Base-by-base conservation (phyloP, 2,113 vertebrate genomes). In the Plectropomus leopardus region DNA sequence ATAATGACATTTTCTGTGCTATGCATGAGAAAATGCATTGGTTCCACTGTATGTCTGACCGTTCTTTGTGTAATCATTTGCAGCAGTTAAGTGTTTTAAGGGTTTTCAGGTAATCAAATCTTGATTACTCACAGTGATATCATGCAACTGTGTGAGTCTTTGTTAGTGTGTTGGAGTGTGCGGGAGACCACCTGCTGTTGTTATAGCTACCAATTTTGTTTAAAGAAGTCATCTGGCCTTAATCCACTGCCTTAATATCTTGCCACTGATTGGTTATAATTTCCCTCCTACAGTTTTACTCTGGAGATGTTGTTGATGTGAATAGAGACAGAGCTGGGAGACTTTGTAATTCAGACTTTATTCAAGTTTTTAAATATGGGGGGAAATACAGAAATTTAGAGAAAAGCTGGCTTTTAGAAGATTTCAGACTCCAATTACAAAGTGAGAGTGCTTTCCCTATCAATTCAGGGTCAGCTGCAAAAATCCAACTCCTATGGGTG, bases 161-260 rank as follows among this genome's bases (percentile, higher is more conserved):
- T n/a, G 11, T 70, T 11, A 40, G 21, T 71, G 68, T 54, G 14
- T 53, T 8, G 66, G 45, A 69, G 63, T 58, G 68, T 51, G 59
- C 24, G 17, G 17, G 15, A 82, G 76, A 61, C 81, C 54, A 24
- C 88, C 87, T 72, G 74, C 76, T 85, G 83, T 54, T 85, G 70
- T 78, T 86, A 79, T 81, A 83, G 76, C 83, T 58, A 78, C 83
- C 69, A 79, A 86, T 90, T 90, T 89, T 85, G 77, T 86, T 86
- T 90, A 84, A 88, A 67, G 77, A 84, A 86, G 80, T 89, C 40
- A 89, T 90, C 84, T 87, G 78, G 75, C 45, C 70, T 87, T 79
- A 85, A 86, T 85, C 80, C 86, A 81, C 54, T 42, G 40, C 54
- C 55, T 86, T 80, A 82, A 81, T 86, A 83, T 87, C 72, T 85